These are phyloP conservation scores for Thunnus thynnus DNA, from an alignment of 2,113 vertebrate species.

Conservation along the genomic window DNA sequence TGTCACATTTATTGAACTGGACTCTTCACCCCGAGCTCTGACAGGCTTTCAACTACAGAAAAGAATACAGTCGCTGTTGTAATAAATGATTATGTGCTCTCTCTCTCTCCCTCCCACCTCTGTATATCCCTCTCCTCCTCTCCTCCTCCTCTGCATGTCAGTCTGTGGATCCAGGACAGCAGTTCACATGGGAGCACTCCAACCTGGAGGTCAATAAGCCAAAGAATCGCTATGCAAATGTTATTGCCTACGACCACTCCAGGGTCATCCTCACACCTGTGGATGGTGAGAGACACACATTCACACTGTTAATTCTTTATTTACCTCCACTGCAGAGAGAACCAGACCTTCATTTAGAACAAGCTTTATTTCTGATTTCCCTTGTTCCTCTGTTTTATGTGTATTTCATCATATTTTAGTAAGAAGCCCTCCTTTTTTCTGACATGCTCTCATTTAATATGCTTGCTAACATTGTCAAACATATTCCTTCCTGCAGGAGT, in stretches of 20 bases:
- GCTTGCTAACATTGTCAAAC: background rate
- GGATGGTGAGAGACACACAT: slow-evolving; percentile 87
- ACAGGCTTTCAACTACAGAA: slow-evolving; percentile 9
- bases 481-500: slow-evolving; percentile 82
- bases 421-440: background rate
- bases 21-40: background rate
- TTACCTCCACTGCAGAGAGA: too few species aligned
- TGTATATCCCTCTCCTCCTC: background rate
- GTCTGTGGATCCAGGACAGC: slow-evolving; percentile 96
- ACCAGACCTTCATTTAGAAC: background rate
- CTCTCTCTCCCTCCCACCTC: background rate
- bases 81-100: slow-evolving; percentile 9
- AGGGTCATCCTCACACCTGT: slow-evolving; percentile 93
- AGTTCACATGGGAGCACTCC: slow-evolving; percentile 98
- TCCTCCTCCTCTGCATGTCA: slow-evolving; percentile 51
- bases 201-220: slow-evolving; percentile 98
- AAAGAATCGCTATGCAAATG: slow-evolving; percentile 98
- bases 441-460: background rate
- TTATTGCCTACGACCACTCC: slow-evolving; percentile 97
- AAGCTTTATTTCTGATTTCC: background rate
- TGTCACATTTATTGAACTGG: background rate
- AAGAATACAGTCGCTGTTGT: background rate
- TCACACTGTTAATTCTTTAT: background rate
- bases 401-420: background rate
- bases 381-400: background rate